Base-by-base conservation (phyloP, 2,113 vertebrate species). In the Heloderma charlesbogerti region DNA sequence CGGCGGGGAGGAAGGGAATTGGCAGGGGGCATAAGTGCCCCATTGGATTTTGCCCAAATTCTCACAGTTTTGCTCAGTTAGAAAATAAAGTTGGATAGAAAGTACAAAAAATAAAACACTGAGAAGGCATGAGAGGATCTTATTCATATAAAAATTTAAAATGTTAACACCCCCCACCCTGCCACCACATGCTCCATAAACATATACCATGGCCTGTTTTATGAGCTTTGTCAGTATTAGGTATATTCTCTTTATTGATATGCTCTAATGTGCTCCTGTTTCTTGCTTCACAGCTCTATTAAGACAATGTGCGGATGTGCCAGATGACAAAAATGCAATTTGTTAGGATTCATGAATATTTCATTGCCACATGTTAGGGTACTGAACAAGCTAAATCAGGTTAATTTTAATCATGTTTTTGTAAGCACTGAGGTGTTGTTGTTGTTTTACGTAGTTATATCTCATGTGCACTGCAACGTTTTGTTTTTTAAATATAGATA, bases 291-390 rank as follows among this genome's bases (percentile, higher is more conserved):
- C 81, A 91, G 31, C 3, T 45, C 43, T 72, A 48, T 91, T 54
- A 74, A 69, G 91, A 15, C 31, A 89, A 91, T 8, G 40, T 67
- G 72, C 51, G 83, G 8, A 34, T 71, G 12, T 77, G n/a, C 72
- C 71, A 48, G 71, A 88, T 82, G 54, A 82, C 60, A 57, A 82
- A 82, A 83, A 88, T 81, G 75, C 51, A 77, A 22, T 91, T 81
- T 72, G 31, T n/a, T 48, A 78, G n/a, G 22, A 85, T 79, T 85
- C 60, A 37, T 66, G 80, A 6, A 81, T 84, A 66, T 31, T 92
- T 91, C 31, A 43, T 89, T 45, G n/a, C 71, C 57, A 81, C 37
- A 75, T 60, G 60, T 89, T 51, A 37, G 12, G 10, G 5, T 54
- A 88, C 43, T 48, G 54, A 67, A 79, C 51, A 48, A 77, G 3